phyloP scores from a whole-genome alignment of 2,888 invertebrate genomes.

The Endomychus coccineus region DNA sequence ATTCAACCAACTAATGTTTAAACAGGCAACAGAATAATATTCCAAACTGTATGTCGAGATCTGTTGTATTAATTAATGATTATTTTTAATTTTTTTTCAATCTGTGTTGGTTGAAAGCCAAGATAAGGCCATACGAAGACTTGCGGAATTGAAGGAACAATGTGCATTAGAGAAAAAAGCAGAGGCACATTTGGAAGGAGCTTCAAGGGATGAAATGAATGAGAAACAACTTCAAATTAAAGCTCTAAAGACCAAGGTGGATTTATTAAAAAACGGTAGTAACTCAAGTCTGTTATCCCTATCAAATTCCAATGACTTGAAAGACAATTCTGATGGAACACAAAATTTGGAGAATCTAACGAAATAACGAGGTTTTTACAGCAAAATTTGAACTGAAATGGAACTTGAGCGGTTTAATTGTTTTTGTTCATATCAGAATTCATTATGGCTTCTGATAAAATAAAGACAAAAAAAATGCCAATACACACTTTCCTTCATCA shows the following conservation, averaged over 20 bases:
- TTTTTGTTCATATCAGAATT: too few species aligned
- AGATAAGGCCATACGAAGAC: slow-evolving; percentile 75
- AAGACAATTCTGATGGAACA: slow-evolving; percentile 13
- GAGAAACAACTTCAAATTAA: slow-evolving; percentile 82
- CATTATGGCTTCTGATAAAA: too few species aligned
- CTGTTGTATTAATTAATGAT: slow-evolving; percentile 1
- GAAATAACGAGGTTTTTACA: too few species aligned
- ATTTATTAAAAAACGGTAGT: slow-evolving; percentile 42
- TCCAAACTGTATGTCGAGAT: neutral
- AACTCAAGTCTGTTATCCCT: slow-evolving; percentile 12
- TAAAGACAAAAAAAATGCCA: too few species aligned
- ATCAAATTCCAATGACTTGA: too few species aligned
- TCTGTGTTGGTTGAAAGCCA: slow-evolving; percentile 78
- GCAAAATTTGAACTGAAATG: too few species aligned
- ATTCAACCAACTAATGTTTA: too few species aligned
- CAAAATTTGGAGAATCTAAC: slow-evolving; percentile 33
- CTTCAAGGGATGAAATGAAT: slow-evolving; percentile 77
- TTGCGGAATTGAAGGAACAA: slow-evolving; percentile 84
- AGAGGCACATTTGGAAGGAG: slow-evolving; percentile 63
- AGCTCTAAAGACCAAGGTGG: slow-evolving; percentile 74
- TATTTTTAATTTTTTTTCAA: slow-evolving; percentile 41
- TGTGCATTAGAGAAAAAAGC: slow-evolving; percentile 83
- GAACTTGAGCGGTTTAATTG: too few species aligned
- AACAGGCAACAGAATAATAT: neutral
- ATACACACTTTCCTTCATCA: too few species aligned